A percentile compares a stretch with the other conserved stretches of the same genome.
Conservation (phyloP, 2,797 vertebrate genomes). For the Ara ararauna region DNA sequence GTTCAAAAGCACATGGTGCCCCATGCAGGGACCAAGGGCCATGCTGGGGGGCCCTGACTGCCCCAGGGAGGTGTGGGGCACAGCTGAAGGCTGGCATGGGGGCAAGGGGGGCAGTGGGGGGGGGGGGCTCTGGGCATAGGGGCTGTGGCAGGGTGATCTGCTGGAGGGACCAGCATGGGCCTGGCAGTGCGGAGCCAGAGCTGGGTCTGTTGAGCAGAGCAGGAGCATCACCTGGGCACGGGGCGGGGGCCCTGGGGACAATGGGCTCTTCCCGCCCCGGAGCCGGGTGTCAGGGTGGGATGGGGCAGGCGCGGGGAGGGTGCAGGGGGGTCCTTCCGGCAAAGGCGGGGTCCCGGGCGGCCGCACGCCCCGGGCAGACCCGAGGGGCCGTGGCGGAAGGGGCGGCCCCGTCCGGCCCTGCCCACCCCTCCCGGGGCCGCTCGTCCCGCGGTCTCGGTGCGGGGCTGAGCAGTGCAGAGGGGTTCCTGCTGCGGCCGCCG, state of each 20-base stretch:
- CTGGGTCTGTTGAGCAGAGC: neutral
- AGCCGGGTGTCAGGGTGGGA: too few species aligned
- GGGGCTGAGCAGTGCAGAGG: neutral
- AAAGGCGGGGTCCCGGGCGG: neutral
- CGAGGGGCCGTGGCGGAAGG: neutral
- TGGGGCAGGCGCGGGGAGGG: neutral
- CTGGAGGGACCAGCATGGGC: neutral
- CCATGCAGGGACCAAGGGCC: too few species aligned
- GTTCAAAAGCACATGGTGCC: rapidly evolving
- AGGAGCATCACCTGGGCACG: neutral
- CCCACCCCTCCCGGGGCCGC: neutral
- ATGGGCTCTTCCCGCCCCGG: neutral
- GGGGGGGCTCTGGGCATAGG: neutral
- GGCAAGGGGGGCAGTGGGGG: neutral
- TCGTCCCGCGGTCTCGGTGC: neutral
- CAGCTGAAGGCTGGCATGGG: neutral
- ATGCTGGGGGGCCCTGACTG: neutral
- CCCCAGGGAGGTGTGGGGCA: rapidly evolving
- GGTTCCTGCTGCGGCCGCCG: neutral
- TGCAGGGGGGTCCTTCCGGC: neutral
- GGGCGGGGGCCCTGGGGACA: neutral
- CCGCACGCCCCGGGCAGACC: neutral
- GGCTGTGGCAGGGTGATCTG: neutral
- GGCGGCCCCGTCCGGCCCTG: neutral
- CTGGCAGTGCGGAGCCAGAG: neutral